Base-by-base conservation (phyloP, 1,140 invertebrate genomes). In the Globodera rostochiensis region DNA sequence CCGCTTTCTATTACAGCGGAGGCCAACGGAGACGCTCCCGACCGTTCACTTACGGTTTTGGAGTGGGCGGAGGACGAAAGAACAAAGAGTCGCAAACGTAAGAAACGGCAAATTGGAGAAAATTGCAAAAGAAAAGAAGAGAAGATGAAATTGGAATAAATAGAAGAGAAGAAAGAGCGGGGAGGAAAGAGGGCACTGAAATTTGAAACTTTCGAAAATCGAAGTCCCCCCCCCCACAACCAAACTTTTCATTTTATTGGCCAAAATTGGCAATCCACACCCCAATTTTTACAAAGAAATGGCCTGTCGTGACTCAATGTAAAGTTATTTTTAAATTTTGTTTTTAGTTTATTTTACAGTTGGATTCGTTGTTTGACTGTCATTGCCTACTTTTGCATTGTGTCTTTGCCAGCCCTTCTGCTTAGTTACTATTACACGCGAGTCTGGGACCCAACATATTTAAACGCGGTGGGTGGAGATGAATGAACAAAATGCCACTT, bases 351-450 rank as follows among this genome's bases (percentile, higher is more conserved):
- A 15, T 60, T 13, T 81, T 73, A 36, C 80, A 81, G 80, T 45
- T 81, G 80, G 80, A 74, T 81, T n/a, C 80, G 80, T 25, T 77
- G 73, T 47, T 57, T 81, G 74, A 81, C 80, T 36, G 80, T 81
- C 6, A 46, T 53, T 21, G 80, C 70, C 57, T 81, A 81, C 64
- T 74, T 81, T 69, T 80, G 74, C 45, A 46, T 81, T 76, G 80
- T 81, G n/a, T 81, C 80, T 36, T 75, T 76, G 71, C 80, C 80
- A 13, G 80, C 53, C 8, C 46, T 81, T 60, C 70, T 81, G 21
- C 53, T 81, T 21, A 79, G 74, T 19, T 81, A 57, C 60, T 81
- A 67, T 50, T 81, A 81, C 46, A 81, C 80, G 8, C 71, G 77
- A 75, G 57, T 80, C 11, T 81, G 80, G 80, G 74, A 81, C 60